Conservation (phyloP, 2,888 invertebrate genomes). For the Adelognathus sp. region DNA sequence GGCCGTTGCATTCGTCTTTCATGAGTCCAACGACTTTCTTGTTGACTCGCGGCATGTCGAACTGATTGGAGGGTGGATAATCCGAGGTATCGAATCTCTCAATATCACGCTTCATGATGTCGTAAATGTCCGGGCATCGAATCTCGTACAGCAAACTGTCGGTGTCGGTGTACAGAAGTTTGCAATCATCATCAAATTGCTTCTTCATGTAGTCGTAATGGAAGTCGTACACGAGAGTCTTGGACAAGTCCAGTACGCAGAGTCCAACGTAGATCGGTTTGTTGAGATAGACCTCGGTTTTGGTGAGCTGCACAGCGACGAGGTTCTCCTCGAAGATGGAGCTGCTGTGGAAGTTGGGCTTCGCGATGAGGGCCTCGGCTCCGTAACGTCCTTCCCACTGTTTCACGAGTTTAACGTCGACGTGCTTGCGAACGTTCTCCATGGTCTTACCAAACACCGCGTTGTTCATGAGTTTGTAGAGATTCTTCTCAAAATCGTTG, state of each 20-base stretch:
- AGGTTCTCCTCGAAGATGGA: slow-evolving; percentile 74
- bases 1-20: slow-evolving; percentile 72
- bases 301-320: slow-evolving; percentile 72
- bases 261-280: slow-evolving; percentile 58
- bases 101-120: slow-evolving; percentile 58
- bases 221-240: slow-evolving; percentile 57
- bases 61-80: slow-evolving; percentile 37
- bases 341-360: slow-evolving; percentile 69
- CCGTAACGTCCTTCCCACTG: slow-evolving; percentile 71
- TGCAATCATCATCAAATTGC: slow-evolving; percentile 50
- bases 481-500: slow-evolving; percentile 74
- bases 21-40: slow-evolving; percentile 71
- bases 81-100: slow-evolving; percentile 70
- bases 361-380: slow-evolving; percentile 68
- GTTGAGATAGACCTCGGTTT: slow-evolving; percentile 58
- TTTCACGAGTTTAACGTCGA: slow-evolving; percentile 69
- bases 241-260: slow-evolving; percentile 55
- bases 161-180: slow-evolving; percentile 70
- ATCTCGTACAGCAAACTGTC: slow-evolving; percentile 71
- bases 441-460: slow-evolving; percentile 65
- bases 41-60: slow-evolving; percentile 41
- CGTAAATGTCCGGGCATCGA: slow-evolving; percentile 73
- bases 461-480: slow-evolving; percentile 70
- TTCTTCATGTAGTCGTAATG: slow-evolving; percentile 38
- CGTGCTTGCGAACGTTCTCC: slow-evolving; percentile 71